Percentiles rank a stretch among this genome's conserved stretches.
Conservation (phyloP, 2,113 vertebrate species). For the Stomatorhinus ivindoensis region DNA sequence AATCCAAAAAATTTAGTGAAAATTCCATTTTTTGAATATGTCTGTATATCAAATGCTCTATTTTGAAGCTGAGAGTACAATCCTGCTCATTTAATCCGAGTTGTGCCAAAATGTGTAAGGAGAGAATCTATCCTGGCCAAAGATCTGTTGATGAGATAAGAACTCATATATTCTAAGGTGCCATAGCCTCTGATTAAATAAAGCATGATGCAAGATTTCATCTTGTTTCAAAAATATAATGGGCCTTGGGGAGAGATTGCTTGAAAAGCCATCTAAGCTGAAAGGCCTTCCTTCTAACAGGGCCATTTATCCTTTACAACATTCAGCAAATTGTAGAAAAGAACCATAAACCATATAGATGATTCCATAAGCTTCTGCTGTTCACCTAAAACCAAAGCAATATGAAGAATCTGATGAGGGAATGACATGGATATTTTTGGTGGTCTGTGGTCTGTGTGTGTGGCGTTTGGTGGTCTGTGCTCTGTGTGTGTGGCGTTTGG, state of each 20-base stretch:
- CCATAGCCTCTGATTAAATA: not conserved
- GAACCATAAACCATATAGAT: not conserved
- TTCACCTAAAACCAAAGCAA: not conserved
- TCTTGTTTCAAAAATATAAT: not conserved
- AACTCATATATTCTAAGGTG: not conserved
- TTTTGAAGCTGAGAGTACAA: not conserved
- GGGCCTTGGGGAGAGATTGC: not conserved
- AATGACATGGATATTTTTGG: not conserved
- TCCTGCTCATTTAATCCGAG: not conserved
- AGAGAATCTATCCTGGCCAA: not conserved
- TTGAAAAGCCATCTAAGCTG: not conserved
- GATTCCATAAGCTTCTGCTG: not conserved
- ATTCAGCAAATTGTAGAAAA: not conserved
- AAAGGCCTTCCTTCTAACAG: not conserved
- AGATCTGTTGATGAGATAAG: not conserved
- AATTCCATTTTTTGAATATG: not conserved
- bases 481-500: too few relatives aligned
- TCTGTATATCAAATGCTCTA: not conserved
- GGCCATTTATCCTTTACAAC: not conserved
- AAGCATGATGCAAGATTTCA: not conserved
- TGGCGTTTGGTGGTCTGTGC: too few relatives aligned
- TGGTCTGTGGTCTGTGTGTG: too few relatives aligned
- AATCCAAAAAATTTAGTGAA: not conserved
- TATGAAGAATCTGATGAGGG: not conserved
- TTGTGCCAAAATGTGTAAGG: not conserved